A percentile compares a stretch with the other conserved stretches of the same genome.
Conservation (phyloP, 2,888 invertebrate genomes). For the Ethmia dodecea region DNA sequence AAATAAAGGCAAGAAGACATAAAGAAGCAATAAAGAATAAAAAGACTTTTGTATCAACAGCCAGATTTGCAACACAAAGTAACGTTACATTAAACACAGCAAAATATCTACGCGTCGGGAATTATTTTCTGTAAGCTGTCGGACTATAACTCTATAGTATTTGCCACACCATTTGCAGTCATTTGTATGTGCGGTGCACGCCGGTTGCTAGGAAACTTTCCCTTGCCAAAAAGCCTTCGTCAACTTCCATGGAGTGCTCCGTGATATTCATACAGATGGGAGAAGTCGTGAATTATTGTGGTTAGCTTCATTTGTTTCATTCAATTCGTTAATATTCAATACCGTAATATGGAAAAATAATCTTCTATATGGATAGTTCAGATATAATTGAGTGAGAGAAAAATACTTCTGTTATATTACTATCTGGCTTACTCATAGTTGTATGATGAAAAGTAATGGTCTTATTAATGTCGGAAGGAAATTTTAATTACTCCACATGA, state of each 20-base stretch:
- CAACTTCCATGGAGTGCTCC: conserved; percentile 64
- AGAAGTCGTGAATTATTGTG: conserved; percentile 25
- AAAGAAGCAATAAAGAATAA: no score
- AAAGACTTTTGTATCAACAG: background rate
- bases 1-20: no score
- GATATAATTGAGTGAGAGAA: no score
- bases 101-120: conserved; percentile 16
- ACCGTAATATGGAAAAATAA: background rate
- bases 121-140: conserved; percentile 25
- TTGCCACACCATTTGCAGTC: conserved; percentile 43
- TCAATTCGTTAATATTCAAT: no score
- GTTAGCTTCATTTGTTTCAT: conserved; percentile 7
- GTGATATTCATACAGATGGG: conserved; percentile 62
- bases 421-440: no score
- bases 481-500: no score
- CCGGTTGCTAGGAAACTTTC: conserved; percentile 51
- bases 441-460: no score
- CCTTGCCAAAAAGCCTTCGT: conserved; percentile 67
- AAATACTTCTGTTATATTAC: no score
- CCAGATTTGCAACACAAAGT: background rate
- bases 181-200: conserved; percentile 63
- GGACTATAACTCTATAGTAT: conserved; percentile 37
- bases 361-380: no score
- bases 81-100: conserved; percentile 10
- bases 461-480: no score